phyloP scores from a whole-genome alignment of 2,888 invertebrate genomes.

The Invenusta paracnida region DNA sequence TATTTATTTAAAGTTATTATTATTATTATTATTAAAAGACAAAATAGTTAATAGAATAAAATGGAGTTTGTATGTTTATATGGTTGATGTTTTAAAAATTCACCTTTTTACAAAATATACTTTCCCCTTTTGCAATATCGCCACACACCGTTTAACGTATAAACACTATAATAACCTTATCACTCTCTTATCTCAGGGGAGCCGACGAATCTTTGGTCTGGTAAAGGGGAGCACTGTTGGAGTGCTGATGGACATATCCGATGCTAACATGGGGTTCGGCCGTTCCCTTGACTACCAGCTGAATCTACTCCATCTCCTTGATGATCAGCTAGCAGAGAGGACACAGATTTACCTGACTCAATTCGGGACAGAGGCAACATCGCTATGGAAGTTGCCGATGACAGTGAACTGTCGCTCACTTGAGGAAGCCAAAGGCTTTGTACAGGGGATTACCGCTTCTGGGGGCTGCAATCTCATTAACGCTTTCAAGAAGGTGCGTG shows the following conservation, averaged over 20 bases:
- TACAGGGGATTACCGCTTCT: slow-evolving; percentile 48
- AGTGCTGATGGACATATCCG: slow-evolving; percentile 57
- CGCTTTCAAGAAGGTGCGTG: slow-evolving; percentile 54
- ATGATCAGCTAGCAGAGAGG: slow-evolving; percentile 58
- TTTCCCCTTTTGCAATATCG: too few relatives aligned
- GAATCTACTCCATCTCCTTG: slow-evolving; percentile 57
- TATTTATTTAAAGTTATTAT: too few relatives aligned
- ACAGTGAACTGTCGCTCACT: slow-evolving; percentile 55
- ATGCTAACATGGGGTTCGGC: slow-evolving; percentile 59
- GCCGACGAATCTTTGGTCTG: slow-evolving; percentile 57
- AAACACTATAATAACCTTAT: too few relatives aligned
- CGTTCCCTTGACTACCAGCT: slow-evolving; percentile 56
- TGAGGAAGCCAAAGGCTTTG: slow-evolving; percentile 44
- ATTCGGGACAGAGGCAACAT: slow-evolving; percentile 55
- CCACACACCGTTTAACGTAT: too few relatives aligned
- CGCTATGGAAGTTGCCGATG: slow-evolving; percentile 55
- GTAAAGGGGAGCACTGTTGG: slow-evolving; percentile 55
- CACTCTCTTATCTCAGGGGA: slow-evolving; percentile 8
- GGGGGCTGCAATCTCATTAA: slow-evolving; percentile 59
- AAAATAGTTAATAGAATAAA: too few relatives aligned
- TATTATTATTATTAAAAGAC: too few relatives aligned
- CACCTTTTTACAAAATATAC: too few relatives aligned
- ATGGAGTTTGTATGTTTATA: too few relatives aligned
- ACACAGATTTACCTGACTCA: slow-evolving; percentile 54
- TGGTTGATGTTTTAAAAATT: too few relatives aligned